Percentiles rank a stretch among this genome's conserved stretches.
These are phyloP conservation scores for Macrotis lagotis DNA, from an alignment of 2,113 vertebrate genomes.

Conservation along the genomic window DNA sequence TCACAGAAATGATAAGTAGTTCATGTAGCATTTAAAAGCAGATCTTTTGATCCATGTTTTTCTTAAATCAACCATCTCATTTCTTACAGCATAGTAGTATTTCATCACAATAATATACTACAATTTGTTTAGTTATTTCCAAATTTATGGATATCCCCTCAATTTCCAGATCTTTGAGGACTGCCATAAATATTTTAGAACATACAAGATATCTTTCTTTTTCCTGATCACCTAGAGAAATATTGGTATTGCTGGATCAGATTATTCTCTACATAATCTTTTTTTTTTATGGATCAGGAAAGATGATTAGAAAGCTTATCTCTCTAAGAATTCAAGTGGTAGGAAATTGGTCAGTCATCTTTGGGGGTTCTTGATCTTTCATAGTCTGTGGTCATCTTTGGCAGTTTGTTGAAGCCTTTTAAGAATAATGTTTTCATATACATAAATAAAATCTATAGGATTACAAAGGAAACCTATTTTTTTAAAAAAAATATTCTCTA, in stretches of 20 bases:
- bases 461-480: neutral
- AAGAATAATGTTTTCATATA: neutral
- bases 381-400: neutral
- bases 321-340: neutral
- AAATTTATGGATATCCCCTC: neutral
- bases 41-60: neutral
- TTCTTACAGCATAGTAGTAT: neutral
- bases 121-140: neutral
- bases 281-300: neutral
- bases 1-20: neutral
- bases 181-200: neutral
- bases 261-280: neutral
- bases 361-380: neutral
- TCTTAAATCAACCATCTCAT: neutral
- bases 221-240: neutral
- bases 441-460: neutral
- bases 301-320: neutral
- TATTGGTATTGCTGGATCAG: neutral
- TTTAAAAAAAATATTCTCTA: neutral
- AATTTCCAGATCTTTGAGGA: neutral
- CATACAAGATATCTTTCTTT: neutral
- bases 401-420: neutral
- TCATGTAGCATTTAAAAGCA: neutral
- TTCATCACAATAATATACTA: neutral
- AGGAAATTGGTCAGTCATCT: neutral